Conservation (phyloP, 2,888 invertebrate genomes). For the Drosophila anomalata region DNA sequence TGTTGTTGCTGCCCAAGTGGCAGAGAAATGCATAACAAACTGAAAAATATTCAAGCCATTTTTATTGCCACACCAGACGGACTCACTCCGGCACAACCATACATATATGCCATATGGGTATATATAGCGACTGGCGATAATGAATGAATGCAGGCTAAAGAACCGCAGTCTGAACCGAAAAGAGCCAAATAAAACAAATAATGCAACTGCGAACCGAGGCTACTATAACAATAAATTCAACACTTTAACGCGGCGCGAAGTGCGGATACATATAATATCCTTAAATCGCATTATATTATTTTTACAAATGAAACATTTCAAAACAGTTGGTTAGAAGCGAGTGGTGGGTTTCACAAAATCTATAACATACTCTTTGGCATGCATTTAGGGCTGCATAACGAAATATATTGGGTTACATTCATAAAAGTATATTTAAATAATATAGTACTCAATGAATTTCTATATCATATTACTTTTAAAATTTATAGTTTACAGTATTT, state of each 20-base stretch:
- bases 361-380: constrained; percentile 14
- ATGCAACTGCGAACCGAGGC: constrained; percentile 48
- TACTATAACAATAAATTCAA: constrained; percentile 69
- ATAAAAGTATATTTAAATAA: background rate
- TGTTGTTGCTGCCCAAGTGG: constrained; percentile 75
- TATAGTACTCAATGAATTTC: background rate
- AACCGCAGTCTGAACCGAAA: constrained; percentile 72
- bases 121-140: constrained; percentile 55
- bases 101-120: constrained; percentile 23
- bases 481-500: no score
- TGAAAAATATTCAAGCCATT: constrained; percentile 76
- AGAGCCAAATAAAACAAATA: constrained; percentile 61
- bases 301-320: constrained; percentile 28
- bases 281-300: constrained; percentile 36
- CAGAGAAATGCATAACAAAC: constrained; percentile 77
- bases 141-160: constrained; percentile 76
- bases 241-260: constrained; percentile 75
- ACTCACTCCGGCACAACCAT: constrained; percentile 14
- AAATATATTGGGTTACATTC: background rate
- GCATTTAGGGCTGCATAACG: no score
- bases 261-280: constrained; percentile 17
- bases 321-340: background rate
- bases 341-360: background rate
- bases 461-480: no score
- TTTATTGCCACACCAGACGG: constrained; percentile 73